Base-by-base conservation (phyloP, 2,888 invertebrate genomes). In the Acronicta aceris region DNA sequence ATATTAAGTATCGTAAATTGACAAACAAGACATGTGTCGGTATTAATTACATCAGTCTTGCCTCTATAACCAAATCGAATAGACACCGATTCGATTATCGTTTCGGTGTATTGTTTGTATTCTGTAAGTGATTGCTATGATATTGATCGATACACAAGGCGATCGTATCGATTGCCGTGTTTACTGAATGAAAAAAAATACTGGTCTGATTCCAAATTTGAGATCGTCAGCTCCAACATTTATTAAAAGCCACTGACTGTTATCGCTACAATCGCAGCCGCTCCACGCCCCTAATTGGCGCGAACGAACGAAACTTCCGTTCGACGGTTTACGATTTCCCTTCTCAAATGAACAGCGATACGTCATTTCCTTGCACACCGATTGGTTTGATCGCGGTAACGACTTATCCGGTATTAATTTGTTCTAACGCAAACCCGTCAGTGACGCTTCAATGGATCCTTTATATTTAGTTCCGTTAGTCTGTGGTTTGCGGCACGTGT, bases 271-370 rank as follows among this genome's bases (percentile, higher is more conserved):
- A 78, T 78, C 75, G 62, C 61, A 60, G 71, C 51, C 45, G 65
- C 63, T 66, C 67, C 66, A 60, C 65, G 27, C 62, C 63, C 65
- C 61, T 81, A 79, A 79, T 81, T 73, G 77, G 81, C 78, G 82
- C 83, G 82, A 86, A 82, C 82, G 84, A 86, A 74, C 82, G 88
- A 87, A 87, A 89, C 89, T 87, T 91, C 91, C 91, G 88, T 71
- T 82, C 68, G 55, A 77, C 81, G 87, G 87, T 85, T 89, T 85
- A 86, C 87, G 88, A 89, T 88, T 87, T 89, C 90, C 90, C 82
- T 82, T 76, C 74, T 81, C 81, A 78, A 83, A 81, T 81, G 79
- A 83, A 79, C 80, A 77, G 79, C 80, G 82, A 84, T 85, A 82
- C 82, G 83, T 83, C 87, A 86, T 90, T 89, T 89, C 89, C 89